Evolutionary conservation across 2,888 invertebrate genomes (phyloP), one percentile per base, ranked within the genome.

Genomic region (Exephanes ischioxanthus): DNA sequence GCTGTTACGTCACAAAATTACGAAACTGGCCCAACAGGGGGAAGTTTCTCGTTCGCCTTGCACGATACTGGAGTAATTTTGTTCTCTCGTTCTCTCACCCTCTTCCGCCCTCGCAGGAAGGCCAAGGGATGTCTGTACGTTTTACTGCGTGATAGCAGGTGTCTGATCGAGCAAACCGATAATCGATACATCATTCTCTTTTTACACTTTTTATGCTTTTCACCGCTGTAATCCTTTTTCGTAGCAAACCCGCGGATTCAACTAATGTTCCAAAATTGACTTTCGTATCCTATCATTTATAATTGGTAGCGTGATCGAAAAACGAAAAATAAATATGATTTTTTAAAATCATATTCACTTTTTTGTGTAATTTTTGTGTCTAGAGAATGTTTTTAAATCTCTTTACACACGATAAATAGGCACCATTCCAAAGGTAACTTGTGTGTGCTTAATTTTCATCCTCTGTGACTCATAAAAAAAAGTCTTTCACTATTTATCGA

Each of bases 1-100:
- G 33, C 33, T 45, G 70, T 77, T 71, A 45, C 63, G 68, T 37
- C 30, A 63, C 58, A 71, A 78, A 48, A 83, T 83, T 83, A 83
- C 72, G 48, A 61, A 41, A 45, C 53, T 30, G 33, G 45, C 48
- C 37, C 37, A 68, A 53, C 68, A 11, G 41, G 75, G 51, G 75
- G 11, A 22, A 26, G 37, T 58, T 55, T 33, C 53, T n/a, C 53
- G 14, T 67, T 55, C 68, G 19, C 33, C 70, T 55, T 30, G 37
- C 41, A 68, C 55, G 78, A 14, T 68, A 68, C 78, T 68, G 68
- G 16, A 70, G 68, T 67, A 78, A 78, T 78, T 78, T 55, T 41
- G 68, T 76, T 76, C 33, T 76, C 33, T 51, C 51, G 63, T 66
- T 19, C 51, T 76, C 19, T 37, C 33, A 37, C 14, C 30, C 33